Evolutionary conservation across 2,113 vertebrate genomes (phyloP).

Genomic region (Silurus glanis): DNA sequence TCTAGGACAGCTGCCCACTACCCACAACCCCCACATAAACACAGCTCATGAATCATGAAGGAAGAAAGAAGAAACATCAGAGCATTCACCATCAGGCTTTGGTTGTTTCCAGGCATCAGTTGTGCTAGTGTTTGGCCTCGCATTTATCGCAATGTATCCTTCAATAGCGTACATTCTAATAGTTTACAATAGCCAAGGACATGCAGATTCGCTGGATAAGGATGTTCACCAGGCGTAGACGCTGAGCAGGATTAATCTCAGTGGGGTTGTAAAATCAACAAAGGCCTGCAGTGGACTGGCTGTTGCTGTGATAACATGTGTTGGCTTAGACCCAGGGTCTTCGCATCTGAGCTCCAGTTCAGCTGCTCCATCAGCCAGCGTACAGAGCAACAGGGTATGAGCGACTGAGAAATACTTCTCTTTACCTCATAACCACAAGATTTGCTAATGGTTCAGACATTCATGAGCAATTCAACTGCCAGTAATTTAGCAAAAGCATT

Average conservation of each 20-base stretch:
- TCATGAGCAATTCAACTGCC: slow-evolving; percentile 1
- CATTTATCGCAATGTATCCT: background rate
- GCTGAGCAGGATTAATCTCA: slow-evolving; percentile 1
- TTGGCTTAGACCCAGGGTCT: slow-evolving; percentile 14
- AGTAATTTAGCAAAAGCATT: background rate
- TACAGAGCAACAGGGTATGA: slow-evolving; percentile 1
- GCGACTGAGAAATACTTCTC: background rate
- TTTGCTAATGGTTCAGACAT: background rate
- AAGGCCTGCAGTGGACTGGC: slow-evolving; percentile 19
- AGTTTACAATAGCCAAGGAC: background rate
- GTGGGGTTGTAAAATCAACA: slow-evolving; percentile 7
- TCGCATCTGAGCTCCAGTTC: slow-evolving; percentile 26
- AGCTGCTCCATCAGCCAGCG: slow-evolving; percentile 42
- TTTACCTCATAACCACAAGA: background rate
- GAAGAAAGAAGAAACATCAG: background rate
- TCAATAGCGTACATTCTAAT: background rate
- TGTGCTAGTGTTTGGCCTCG: slow-evolving; percentile 7
- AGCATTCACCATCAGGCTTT: slow-evolving; percentile 13
- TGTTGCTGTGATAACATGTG: slow-evolving; percentile 22
- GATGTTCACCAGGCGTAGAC: slow-evolving; percentile 5
- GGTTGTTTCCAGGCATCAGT: slow-evolving; percentile 14
- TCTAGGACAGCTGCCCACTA: slow-evolving; percentile 42
- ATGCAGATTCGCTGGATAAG: background rate
- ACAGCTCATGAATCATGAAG: slow-evolving; percentile 26
- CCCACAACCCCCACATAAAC: slow-evolving; percentile 30